A percentile compares a stretch with the other conserved stretches of the same genome.
phyloP scores from a whole-genome alignment of 2,888 invertebrate genomes.

The Endotricha flammealis region DNA sequence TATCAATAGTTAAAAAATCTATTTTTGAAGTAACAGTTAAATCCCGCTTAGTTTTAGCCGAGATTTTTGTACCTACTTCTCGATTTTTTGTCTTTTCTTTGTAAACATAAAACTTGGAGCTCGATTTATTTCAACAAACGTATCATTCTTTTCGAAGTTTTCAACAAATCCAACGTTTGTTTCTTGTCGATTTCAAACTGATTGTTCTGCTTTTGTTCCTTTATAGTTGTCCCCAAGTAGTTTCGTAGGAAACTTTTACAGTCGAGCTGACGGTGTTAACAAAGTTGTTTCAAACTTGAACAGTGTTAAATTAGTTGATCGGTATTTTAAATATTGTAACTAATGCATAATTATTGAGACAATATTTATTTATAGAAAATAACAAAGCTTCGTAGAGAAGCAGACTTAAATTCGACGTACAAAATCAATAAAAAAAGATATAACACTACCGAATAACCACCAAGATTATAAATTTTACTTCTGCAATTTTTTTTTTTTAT shows the following conservation, averaged over 20 bases:
- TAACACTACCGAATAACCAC: too few relatives aligned
- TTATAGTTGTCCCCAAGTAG: conserved; percentile 5
- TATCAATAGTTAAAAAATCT: too few relatives aligned
- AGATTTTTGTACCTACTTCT: too few relatives aligned
- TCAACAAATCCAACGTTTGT: conserved; percentile 1
- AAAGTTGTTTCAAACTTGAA: conserved; percentile 5
- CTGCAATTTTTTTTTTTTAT: too few relatives aligned
- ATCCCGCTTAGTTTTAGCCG: too few relatives aligned
- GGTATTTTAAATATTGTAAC: conserved; percentile 4
- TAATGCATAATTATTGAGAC: not conserved
- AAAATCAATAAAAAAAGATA: too few relatives aligned
- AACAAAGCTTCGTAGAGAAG: too few relatives aligned
- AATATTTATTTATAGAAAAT: conserved; percentile 1
- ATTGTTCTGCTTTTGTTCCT: conserved; percentile 8
- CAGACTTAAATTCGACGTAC: too few relatives aligned
- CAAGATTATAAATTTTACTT: too few relatives aligned
- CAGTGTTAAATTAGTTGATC: conserved; percentile 8
- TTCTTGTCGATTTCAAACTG: conserved; percentile 5
- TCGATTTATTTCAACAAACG: not conserved
- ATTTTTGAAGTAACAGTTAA: too few relatives aligned
- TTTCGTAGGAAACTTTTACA: conserved; percentile 6
- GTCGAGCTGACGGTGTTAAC: conserved; percentile 2
- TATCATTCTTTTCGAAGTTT: conserved; percentile 1
- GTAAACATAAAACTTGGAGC: not conserved
- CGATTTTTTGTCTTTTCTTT: too few relatives aligned